Base-by-base conservation (phyloP, 2,888 invertebrate genomes). In the Scaptodrosophila latifasciaeformis region DNA sequence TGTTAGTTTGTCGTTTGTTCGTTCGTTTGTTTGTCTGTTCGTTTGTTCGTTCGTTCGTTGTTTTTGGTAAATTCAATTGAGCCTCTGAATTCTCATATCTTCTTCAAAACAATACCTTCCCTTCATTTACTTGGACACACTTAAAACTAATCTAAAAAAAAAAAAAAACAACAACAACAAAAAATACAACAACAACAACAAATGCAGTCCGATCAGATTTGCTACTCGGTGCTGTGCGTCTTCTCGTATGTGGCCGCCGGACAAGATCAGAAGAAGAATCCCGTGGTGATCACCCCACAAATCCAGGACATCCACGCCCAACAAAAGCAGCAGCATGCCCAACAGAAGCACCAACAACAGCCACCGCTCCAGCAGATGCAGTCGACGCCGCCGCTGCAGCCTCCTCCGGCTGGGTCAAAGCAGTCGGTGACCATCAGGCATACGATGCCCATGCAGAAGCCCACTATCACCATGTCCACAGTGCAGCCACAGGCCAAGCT, bases 221-320 rank as follows among this genome's bases (percentile, higher is more conserved):
- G 98, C 88, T 99, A 99, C 88, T 96, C 99, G 77, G 98, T 99
- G 62, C 90, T 99, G 76, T 99, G 99, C 89, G 97, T 99, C 70
- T 99, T 99, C 89, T 99, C 99, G 46, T 99, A 99, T 89, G 92
- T 98, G 85, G 98, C 98, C 60, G 98, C 98, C 52, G 96, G 96
- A 0, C 91, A 92, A 68, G 93, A 93, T 74, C 92, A 93, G 82
- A 90, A 90, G 84, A 90, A 89, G 75, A 83, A 84, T 60, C 85
- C 83, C 1, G 83, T 83, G 10, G 84, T 85, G 1, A 84, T 85
- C 39, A 84, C 84, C 5, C 85, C 85, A 2, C 84, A 85, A 53
- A 84, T 85, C n/a, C 84, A 85, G 67, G 84, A 84, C 49, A 83
- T 85, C 40, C 85, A 85, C 12, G 82, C 85, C 1, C 82, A 84